These are phyloP conservation scores for Sebastes kiyomatsui DNA, from an alignment of 2,797 vertebrate species.

Conservation along the genomic window DNA sequence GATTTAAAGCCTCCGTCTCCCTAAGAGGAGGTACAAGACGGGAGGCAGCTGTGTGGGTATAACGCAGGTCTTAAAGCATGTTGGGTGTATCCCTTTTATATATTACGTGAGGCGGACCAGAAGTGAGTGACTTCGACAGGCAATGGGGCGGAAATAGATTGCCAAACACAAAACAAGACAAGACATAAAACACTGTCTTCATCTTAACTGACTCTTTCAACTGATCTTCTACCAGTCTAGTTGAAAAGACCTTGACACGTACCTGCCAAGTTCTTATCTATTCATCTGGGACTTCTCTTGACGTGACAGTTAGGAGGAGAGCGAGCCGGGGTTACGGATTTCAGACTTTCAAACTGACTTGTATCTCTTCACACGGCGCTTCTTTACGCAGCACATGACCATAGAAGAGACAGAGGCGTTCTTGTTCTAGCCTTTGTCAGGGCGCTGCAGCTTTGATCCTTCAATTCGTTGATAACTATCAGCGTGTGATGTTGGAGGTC, in stretches of 20 bases:
- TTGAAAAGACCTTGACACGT: slow-evolving; percentile 15
- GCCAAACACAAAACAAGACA: slow-evolving; percentile 9
- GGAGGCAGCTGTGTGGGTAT: slow-evolving; percentile 28
- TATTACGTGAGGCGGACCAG: not conserved
- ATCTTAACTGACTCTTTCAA: slow-evolving; percentile 15
- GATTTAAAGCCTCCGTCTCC: slow-evolving; percentile 38
- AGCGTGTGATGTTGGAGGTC: slow-evolving; percentile 31
- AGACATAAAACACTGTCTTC: not conserved
- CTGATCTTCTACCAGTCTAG: slow-evolving; percentile 8
- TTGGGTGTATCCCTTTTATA: not conserved
- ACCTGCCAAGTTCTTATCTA: slow-evolving; percentile 25
- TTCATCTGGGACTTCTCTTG: slow-evolving; percentile 22
- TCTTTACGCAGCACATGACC: slow-evolving; percentile 18
- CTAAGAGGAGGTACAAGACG: slow-evolving; percentile 10
- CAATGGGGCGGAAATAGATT: slow-evolving; percentile 22
- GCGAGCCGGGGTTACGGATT: slow-evolving; percentile 19
- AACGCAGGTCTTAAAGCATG: not conserved
- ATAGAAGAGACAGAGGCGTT: slow-evolving; percentile 17
- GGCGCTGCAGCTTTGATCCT: slow-evolving; percentile 37
- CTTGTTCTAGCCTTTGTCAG: slow-evolving; percentile 33
- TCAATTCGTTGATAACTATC: slow-evolving; percentile 25
- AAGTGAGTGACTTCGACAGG: not conserved
- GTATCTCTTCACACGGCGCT: not conserved
- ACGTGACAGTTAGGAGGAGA: slow-evolving; percentile 13
- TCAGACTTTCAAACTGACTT: slow-evolving; percentile 21